Percentiles rank a stretch among this genome's conserved stretches.
phyloP scores from a whole-genome alignment of 1,140 invertebrate species.

The Calliphora vicina region DNA sequence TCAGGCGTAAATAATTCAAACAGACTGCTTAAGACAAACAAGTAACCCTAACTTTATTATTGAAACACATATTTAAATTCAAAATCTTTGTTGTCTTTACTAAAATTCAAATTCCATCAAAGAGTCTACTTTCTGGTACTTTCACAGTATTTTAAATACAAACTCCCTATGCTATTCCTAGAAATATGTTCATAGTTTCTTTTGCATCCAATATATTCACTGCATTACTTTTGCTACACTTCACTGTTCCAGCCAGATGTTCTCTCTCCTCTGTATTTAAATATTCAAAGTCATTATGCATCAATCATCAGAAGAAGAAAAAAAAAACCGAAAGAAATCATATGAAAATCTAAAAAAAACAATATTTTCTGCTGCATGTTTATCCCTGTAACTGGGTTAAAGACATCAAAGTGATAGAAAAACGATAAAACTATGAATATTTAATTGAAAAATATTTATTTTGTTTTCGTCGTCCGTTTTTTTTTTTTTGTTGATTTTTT shows the following conservation, averaged over 20 bases:
- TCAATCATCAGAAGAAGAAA: conserved; percentile 1
- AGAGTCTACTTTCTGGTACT: background rate
- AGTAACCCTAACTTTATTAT: too few species aligned
- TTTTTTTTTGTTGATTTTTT: too few species aligned
- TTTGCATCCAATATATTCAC: background rate
- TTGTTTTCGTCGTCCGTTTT: too few species aligned
- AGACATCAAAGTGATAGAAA: background rate
- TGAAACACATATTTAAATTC: too few species aligned
- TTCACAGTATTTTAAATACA: background rate
- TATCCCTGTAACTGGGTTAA: background rate
- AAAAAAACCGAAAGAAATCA: background rate
- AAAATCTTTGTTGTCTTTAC: too few species aligned
- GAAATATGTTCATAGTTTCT: background rate
- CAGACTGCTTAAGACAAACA: too few species aligned
- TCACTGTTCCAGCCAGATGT: background rate
- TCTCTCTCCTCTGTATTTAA: background rate
- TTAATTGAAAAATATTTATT: conserved; percentile 1
- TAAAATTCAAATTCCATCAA: too few species aligned
- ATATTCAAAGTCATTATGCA: conserved; percentile 7
- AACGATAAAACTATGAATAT: background rate
- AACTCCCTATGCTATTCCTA: background rate
- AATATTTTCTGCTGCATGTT: background rate
- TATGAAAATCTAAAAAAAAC: background rate
- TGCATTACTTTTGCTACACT: background rate
- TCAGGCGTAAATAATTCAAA: too few species aligned